Percentiles rank a stretch among this genome's conserved stretches.
Conservation (phyloP, 2,113 vertebrate species). For the Rattus norvegicus region GRCr8 NC_086024.1:37748001-37748500, state of each 20-base stretch:
- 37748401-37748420: neutral
- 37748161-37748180: neutral
- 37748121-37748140: neutral
- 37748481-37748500: neutral
- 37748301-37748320: neutral
- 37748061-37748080: neutral
- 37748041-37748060: neutral
- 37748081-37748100: neutral
- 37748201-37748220: neutral
- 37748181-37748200: neutral
- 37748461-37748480: neutral
- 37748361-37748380: rapidly evolving
- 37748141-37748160: neutral
- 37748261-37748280: conserved; percentile 63
- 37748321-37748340: neutral
- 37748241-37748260: conserved; percentile 71
- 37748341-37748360: neutral
- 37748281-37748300: conserved; percentile 39
- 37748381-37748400: neutral
- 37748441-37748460: neutral
- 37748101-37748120: neutral
- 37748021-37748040: neutral
- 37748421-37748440: neutral
- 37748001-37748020: no score
- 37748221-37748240: conserved; percentile 60